A percentile compares a stretch with the other conserved stretches of the same genome.
Evolutionary conservation across 2,888 invertebrate species (phyloP).

Genomic region (Lasioglossum pauxillum): DNA sequence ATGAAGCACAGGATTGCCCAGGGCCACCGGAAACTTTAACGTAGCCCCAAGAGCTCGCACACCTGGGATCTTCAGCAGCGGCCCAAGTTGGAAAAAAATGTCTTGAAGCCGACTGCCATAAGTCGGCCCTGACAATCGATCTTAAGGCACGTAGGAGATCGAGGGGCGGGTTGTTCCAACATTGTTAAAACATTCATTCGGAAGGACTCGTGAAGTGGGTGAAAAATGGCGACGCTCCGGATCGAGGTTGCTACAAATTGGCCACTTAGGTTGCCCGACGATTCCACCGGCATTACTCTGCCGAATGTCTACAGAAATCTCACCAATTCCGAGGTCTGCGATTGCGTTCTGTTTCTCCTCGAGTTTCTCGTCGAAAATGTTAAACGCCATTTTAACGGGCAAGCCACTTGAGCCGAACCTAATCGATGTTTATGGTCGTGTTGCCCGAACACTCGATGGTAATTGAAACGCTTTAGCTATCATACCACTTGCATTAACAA

Average conservation of each 20-base stretch:
- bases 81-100: neutral
- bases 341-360: constrained; percentile 37
- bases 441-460: neutral
- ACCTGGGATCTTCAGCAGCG: neutral
- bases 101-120: neutral
- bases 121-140: constrained; percentile 16
- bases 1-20: neutral
- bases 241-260: constrained; percentile 59
- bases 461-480: neutral
- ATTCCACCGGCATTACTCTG: constrained; percentile 51
- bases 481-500: neutral
- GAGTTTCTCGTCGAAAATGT: constrained; percentile 12
- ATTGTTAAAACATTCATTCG: constrained; percentile 59
- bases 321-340: constrained; percentile 45
- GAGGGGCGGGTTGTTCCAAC: neutral
- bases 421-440: neutral
- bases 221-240: constrained; percentile 51
- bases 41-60: neutral
- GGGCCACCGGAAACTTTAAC: neutral
- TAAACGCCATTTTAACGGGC: neutral
- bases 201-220: constrained; percentile 41
- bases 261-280: constrained; percentile 59
- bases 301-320: constrained; percentile 39
- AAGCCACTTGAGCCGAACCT: too few relatives aligned
- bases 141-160: neutral